phyloP scores from a whole-genome alignment of 2,113 vertebrate species.

The Aspiorhynchus laticeps region DNA sequence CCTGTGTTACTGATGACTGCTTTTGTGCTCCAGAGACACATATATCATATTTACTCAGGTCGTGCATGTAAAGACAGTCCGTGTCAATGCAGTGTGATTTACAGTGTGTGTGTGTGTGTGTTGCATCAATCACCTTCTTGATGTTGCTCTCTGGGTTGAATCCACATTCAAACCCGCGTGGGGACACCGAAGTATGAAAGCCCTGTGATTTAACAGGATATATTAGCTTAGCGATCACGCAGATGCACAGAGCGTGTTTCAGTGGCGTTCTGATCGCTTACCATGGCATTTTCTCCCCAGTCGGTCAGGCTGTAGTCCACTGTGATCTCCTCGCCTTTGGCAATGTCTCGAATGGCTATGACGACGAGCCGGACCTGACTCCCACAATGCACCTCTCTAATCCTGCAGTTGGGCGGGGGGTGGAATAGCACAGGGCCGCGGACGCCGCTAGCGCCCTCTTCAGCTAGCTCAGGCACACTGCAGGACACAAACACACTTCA shows the following conservation, averaged over 20 bases:
- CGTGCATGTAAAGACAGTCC: neutral
- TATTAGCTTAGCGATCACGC: neutral
- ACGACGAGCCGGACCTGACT: constrained; percentile 78
- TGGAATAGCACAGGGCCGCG: constrained; percentile 77
- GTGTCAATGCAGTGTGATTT: neutral
- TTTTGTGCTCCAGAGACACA: no score
- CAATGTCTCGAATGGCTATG: constrained; percentile 79
- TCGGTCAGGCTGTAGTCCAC: constrained; percentile 80
- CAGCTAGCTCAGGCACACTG: constrained; percentile 77
- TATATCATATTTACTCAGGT: neutral
- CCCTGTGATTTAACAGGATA: constrained; percentile 47
- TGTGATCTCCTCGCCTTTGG: constrained; percentile 80
- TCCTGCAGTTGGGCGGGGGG: constrained; percentile 77
- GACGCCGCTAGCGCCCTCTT: constrained; percentile 73
- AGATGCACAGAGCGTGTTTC: neutral
- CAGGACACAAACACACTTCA: neutral
- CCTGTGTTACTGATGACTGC: no score
- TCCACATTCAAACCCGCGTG: constrained; percentile 59
- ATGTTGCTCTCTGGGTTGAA: constrained; percentile 59
- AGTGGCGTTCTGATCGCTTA: constrained; percentile 27
- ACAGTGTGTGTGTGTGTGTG: neutral
- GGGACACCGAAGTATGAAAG: constrained; percentile 60
- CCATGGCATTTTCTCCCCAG: constrained; percentile 79
- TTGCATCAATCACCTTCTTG: constrained; percentile 54
- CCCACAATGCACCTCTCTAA: constrained; percentile 80